These are phyloP conservation scores for Montipora efflorescens DNA, from an alignment of 64 coral and sea anemone genomes.

Conservation along the genomic window DNA sequence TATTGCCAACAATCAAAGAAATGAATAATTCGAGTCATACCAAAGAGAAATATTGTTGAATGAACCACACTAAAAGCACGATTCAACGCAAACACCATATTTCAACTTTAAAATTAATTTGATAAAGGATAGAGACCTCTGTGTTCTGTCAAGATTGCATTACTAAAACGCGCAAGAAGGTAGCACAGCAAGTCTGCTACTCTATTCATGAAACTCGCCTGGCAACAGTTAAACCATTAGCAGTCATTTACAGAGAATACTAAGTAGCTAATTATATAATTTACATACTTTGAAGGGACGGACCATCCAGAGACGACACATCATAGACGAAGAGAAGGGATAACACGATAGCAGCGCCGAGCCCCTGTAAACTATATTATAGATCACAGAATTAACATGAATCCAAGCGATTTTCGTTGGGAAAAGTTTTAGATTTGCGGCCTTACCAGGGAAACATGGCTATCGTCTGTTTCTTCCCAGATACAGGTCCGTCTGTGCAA, in stretches of 20 bases:
- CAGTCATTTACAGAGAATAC: not conserved
- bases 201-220: not conserved
- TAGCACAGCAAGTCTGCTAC: not conserved
- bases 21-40: not conserved
- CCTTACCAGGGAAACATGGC: constrained; percentile 76
- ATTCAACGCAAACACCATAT: not conserved
- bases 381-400: not conserved
- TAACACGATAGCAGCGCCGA: constrained; percentile 43
- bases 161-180: not conserved
- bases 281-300: constrained; percentile 24
- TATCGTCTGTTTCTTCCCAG: constrained; percentile 76
- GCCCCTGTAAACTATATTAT: constrained; percentile 26
- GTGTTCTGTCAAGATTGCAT: not conserved
- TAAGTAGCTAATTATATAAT: not conserved
- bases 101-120: not conserved
- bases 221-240: not conserved
- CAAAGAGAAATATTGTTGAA: not conserved
- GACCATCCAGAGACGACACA: constrained; percentile 68
- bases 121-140: not conserved
- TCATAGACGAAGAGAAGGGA: constrained; percentile 47
- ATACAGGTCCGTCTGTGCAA: constrained; percentile 51
- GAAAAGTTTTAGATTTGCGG: not conserved
- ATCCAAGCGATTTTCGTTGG: not conserved
- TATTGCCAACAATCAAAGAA: not conserved
- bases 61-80: not conserved